These are phyloP conservation scores for Dicycla oo DNA, from an alignment of 2,888 invertebrate species.

Conservation along the genomic window DNA sequence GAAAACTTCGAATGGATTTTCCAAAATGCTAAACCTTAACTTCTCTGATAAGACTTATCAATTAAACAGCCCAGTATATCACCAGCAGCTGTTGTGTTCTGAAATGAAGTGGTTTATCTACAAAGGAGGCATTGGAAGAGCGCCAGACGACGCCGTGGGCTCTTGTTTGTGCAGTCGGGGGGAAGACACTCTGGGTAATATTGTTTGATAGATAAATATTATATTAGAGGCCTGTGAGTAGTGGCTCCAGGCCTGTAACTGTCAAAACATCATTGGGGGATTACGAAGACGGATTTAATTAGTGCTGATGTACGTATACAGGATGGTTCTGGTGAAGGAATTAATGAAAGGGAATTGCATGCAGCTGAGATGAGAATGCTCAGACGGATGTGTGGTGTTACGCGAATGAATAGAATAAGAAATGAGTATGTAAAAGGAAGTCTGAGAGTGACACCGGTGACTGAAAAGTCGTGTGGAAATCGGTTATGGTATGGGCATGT, in stretches of 20 bases:
- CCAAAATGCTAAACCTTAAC: not conserved
- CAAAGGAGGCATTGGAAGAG: slow-evolving; percentile 58
- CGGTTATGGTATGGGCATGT: no score
- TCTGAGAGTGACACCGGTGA: no score
- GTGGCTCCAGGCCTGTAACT: no score
- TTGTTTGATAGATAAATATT: slow-evolving; percentile 43
- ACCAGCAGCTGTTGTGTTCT: slow-evolving; percentile 61
- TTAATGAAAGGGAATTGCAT: no score
- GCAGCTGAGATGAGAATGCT: no score
- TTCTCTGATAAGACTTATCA: slow-evolving; percentile 26
- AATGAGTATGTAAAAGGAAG: no score
- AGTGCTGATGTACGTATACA: not conserved
- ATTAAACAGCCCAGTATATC: slow-evolving; percentile 48
- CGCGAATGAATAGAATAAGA: no score
- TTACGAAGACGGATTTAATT: not conserved
- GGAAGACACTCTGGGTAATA: slow-evolving; percentile 38
- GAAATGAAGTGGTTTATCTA: slow-evolving; percentile 61
- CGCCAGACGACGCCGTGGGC: slow-evolving; percentile 54
- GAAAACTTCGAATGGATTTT: not conserved
- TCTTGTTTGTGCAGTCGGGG: slow-evolving; percentile 39
- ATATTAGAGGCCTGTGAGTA: slow-evolving; percentile 1
- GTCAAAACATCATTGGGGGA: no score
- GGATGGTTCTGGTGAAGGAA: not conserved
- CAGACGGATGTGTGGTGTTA: no score
- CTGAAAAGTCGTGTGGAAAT: no score